phyloP scores from a whole-genome alignment of 2,888 invertebrate genomes.

The Hyposoter didymator region DNA sequence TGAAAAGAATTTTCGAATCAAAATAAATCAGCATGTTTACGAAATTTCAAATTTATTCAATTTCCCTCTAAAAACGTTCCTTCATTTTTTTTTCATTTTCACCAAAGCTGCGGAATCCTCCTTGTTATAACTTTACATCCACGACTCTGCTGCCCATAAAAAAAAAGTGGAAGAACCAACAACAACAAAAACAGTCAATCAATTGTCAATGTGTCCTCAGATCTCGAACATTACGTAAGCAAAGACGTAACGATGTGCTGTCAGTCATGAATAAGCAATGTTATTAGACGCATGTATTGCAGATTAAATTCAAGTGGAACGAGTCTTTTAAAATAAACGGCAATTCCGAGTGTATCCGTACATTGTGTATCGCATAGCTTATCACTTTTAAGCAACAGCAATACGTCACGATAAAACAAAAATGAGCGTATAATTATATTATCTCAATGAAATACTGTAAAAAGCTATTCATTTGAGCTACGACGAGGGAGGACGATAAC shows the following conservation, averaged over 20 bases:
- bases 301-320: conserved; percentile 28
- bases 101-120: neutral
- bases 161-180: neutral
- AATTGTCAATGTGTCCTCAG: conserved; percentile 9
- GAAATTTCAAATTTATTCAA: no score
- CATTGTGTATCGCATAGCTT: conserved; percentile 10
- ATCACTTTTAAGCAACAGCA: neutral
- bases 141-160: neutral
- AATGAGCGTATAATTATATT: neutral
- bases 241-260: conserved; percentile 48
- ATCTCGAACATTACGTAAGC: conserved; percentile 54
- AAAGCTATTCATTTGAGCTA: neutral
- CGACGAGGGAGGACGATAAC: neutral
- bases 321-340: neutral
- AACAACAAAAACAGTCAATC: conserved; percentile 8
- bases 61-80: no score
- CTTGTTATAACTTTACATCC: neutral
- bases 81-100: no score
- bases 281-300: conserved; percentile 53
- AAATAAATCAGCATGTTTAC: no score
- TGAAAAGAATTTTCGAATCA: no score
- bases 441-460: conserved; percentile 13
- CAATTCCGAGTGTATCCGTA: neutral
- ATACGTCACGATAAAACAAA: conserved; percentile 1
- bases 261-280: conserved; percentile 46